Evolutionary conservation across 2,888 invertebrate genomes (phyloP), one percentile per base, ranked within the genome.

Genomic region (Phlogophora meticulosa): DNA sequence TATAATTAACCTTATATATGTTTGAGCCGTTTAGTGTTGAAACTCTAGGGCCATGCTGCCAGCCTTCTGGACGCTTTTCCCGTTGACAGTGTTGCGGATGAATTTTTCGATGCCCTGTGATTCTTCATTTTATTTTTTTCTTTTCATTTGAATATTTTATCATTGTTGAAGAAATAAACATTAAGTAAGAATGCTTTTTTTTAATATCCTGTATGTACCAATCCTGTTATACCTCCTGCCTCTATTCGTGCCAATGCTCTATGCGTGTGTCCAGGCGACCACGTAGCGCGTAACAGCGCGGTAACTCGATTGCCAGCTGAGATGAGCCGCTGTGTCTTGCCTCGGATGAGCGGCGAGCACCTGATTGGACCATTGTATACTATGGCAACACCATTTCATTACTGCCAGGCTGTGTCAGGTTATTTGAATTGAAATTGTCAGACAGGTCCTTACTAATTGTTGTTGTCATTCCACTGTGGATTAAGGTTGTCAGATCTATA

Each of bases 241-340:
- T 80, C 81, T 81, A 15, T 28, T n/a, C 15, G 0, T 7, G 0
- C 13, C 22, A 4, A 24, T 78, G 43, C 68, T 72, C 79, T 82
- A 5, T 28, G 51, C 2, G 0, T 5, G 10, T 49, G 75, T 76
- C 78, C 77, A 76, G 66, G 76, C 61, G 78, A 80, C 76, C 66
- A 68, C 59, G 56, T 45, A 61, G 52, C 61, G 53, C 45, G 72
- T 76, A 82, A 82, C 85, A 78, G 72, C 63, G 66, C 75, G 48
- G 61, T 90, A 90, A 90, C 88, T 87, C 83, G 82, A 89, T 89
- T 90, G 82, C 82, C 72, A 45, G 78, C 71, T 76, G 87, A 88
- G 88, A 88, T 86, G 88, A 84, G 84, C 78, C 57, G 68, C 76
- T 70, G 65, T 75, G 75, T 70, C 75, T 69, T 66, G 66, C 66